These are phyloP conservation scores for Drosophila glabriapex DNA, from an alignment of 2,888 invertebrate genomes.

Conservation along the genomic window DNA sequence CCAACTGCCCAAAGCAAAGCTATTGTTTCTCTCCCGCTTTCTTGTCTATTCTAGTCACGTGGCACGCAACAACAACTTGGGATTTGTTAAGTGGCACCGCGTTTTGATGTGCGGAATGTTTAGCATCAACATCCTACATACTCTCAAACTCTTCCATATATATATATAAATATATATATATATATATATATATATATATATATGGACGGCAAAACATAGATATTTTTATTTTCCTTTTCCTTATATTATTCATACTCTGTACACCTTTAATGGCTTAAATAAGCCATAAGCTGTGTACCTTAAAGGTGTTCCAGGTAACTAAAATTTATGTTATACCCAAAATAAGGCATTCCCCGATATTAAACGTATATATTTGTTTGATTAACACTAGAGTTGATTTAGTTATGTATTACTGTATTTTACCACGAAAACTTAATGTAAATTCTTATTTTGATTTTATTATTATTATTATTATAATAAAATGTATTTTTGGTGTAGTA, in stretches of 20 bases:
- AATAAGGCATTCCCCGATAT: neutral
- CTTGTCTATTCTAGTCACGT: conserved; percentile 72
- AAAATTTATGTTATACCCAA: neutral
- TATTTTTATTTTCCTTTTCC: conserved; percentile 4
- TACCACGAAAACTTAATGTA: neutral
- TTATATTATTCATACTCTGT: conserved; percentile 6
- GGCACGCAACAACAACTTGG: conserved; percentile 81
- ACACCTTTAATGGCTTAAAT: neutral
- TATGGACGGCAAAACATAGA: conserved; percentile 4
- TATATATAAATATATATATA: neutral
- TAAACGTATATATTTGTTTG: neutral
- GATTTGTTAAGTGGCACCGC: conserved; percentile 79
- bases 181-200: conserved; percentile 1
- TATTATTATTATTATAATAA: neutral
- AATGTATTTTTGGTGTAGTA: neutral
- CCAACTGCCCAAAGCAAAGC: conserved; percentile 64
- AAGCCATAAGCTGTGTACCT: neutral
- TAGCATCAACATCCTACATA: conserved; percentile 36
- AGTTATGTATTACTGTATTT: neutral
- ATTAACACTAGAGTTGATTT: neutral
- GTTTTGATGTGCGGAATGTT: conserved; percentile 71
- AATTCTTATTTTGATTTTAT: neutral
- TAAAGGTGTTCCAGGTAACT: neutral
- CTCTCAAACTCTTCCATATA: neutral
- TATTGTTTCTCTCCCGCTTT: conserved; percentile 63